Base-by-base conservation (phyloP, 2,113 vertebrate genomes). In the Ranitomeya imitator region DNA sequence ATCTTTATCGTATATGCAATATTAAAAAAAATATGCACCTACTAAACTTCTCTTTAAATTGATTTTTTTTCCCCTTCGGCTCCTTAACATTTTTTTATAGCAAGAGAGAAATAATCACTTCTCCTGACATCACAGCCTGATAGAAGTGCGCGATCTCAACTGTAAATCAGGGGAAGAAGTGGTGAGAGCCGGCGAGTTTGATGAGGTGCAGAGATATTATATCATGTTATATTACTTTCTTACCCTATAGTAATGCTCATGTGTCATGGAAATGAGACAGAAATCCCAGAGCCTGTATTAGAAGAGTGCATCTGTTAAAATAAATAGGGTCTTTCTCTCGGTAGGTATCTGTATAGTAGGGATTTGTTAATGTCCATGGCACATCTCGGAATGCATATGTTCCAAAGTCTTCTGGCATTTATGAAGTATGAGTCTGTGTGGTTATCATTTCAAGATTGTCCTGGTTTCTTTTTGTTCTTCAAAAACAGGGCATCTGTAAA, bases 151-250 rank as follows among this genome's bases (percentile, higher is more conserved):
- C 90, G 67, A 91, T 93, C 93, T 93, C 92, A 93, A 93, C 92
- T 93, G 93, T 94, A 93, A 94, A 93, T 94, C 93, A 93, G 92
- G 91, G 90, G 93, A 92, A 92, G 73, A 94, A 94, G 92, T 93
- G 92, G 93, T 93, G 89, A 92, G 92, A 92, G 92, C 91, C 90
- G 92, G 93, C 92, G 92, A 91, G 92, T 94, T 94, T 93, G 92
- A 94, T 93, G 93, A 93, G 93, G 92, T 92, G 91, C 92, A 93
- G 92, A 93, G 92, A 94, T 91, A 93, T 93, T 94, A 93, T 94
- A 94, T 94, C 93, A 93, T 93, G 93, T 93, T 92, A 94, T 93
- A 94, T 93, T 90, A 92, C 92, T 94, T 93, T 93, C 89, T 92
- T 93, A 92, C 92, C 93, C 93, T 94, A 90, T 92, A 91, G 90